Percentiles rank a stretch among this genome's conserved stretches.
Evolutionary conservation across 2,888 invertebrate species (phyloP).

Genomic region (Neoitamus cyanurus): DNA sequence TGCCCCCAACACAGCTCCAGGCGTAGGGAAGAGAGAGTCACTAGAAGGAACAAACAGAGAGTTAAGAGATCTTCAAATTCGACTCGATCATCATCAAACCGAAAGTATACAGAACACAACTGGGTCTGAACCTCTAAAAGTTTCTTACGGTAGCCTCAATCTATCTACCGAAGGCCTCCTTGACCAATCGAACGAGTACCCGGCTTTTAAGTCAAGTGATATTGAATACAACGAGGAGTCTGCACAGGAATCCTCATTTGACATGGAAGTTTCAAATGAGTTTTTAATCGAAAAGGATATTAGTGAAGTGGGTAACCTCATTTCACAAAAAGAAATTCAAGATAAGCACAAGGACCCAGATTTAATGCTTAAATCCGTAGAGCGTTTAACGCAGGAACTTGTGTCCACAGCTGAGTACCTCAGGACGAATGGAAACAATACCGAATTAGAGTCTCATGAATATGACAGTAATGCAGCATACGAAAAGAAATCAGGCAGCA

Average conservation of each 20-base stretch:
- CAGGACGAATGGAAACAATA: conserved; percentile 63
- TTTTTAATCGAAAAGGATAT: conserved; percentile 62
- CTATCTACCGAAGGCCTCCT: conserved; percentile 58
- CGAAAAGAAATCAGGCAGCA: conserved; percentile 47
- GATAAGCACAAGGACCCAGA: conserved; percentile 73
- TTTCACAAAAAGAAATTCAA: conserved; percentile 6
- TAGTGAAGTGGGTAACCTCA: conserved; percentile 53
- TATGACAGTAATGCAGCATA: conserved; percentile 49
- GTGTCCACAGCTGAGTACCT: conserved; percentile 75
- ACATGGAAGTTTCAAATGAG: conserved; percentile 68
- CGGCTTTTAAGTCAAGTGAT: conserved; percentile 63
- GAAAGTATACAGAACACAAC: conserved; percentile 54
- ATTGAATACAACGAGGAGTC: conserved; percentile 63
- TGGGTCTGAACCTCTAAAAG: conserved; percentile 54
- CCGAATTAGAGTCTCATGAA: conserved; percentile 49
- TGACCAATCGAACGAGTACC: conserved; percentile 67
- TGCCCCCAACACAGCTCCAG: conserved; percentile 67
- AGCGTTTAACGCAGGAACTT: conserved; percentile 73
- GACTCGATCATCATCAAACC: conserved; percentile 52
- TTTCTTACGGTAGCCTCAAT: conserved; percentile 56
- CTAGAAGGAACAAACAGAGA: conserved; percentile 52
- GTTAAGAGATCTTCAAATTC: conserved; percentile 56
- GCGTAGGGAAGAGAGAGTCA: conserved; percentile 68
- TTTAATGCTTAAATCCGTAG: conserved; percentile 75
- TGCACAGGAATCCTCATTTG: conserved; percentile 65